Evolutionary conservation across 2,888 invertebrate genomes (phyloP).

Genomic region (Tuberolachnus salignus): DNA sequence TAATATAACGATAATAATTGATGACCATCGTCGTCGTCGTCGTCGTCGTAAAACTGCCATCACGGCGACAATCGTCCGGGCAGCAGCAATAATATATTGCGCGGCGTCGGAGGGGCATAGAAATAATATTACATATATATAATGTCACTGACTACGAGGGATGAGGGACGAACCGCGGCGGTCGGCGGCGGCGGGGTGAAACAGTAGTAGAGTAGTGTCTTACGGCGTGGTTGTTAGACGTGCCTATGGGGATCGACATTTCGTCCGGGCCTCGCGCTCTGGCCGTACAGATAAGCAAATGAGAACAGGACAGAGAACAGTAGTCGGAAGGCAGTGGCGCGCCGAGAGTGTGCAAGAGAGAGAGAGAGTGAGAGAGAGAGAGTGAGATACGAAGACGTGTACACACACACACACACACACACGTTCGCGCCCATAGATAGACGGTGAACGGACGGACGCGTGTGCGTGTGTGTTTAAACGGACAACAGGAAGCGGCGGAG

Average conservation of each 20-base stretch:
- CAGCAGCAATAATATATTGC: neutral
- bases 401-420: neutral
- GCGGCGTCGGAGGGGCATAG: constrained; percentile 7
- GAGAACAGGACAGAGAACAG: constrained; percentile 8
- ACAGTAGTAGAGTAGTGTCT: constrained; percentile 19
- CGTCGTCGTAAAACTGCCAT: constrained; percentile 1
- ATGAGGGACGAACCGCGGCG: neutral
- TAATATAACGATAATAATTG: constrained; percentile 19
- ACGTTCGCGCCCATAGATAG: neutral
- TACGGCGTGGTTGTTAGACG: constrained; percentile 48
- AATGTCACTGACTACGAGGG: constrained; percentile 1
- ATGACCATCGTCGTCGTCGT: neutral
- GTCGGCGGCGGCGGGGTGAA: neutral
- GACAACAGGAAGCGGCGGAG: constrained; percentile 52
- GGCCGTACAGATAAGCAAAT: constrained; percentile 39
- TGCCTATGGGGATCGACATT: constrained; percentile 49
- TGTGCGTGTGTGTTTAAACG: constrained; percentile 49
- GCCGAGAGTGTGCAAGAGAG: neutral
- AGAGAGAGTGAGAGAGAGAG: neutral
- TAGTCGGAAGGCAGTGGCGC: neutral
- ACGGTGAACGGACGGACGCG: neutral
- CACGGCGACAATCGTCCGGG: neutral
- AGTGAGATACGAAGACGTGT: neutral
- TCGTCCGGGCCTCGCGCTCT: constrained; percentile 38
- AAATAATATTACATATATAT: constrained; percentile 30